These are phyloP conservation scores for Galeopsomyia nigrocyanea DNA, from an alignment of 2,888 invertebrate genomes.

Conservation along the genomic window DNA sequence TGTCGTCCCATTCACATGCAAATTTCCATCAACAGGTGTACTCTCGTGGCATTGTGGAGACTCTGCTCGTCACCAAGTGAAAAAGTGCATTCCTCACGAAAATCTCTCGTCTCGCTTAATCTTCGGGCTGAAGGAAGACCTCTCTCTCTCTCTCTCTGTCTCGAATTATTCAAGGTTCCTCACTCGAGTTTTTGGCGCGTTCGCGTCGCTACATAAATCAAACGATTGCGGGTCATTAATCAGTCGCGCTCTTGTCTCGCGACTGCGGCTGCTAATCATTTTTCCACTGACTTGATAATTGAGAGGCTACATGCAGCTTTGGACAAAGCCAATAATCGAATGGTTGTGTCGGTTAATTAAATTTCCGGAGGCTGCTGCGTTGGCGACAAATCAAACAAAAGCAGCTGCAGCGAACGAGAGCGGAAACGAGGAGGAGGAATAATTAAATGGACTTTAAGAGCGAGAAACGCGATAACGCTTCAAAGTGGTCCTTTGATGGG, in stretches of 20 bases:
- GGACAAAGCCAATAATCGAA: too few relatives aligned
- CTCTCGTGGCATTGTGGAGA: slow-evolving; percentile 47
- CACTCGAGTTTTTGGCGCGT: neutral
- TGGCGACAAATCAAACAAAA: slow-evolving; percentile 21
- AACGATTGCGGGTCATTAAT: slow-evolving; percentile 25
- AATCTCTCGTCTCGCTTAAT: slow-evolving; percentile 35
- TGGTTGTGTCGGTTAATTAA: slow-evolving; percentile 18
- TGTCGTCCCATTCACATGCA: slow-evolving; percentile 62
- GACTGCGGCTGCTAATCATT: too few relatives aligned
- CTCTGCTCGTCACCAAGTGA: slow-evolving; percentile 34
- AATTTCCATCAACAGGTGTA: slow-evolving; percentile 64
- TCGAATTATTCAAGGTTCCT: slow-evolving; percentile 30
- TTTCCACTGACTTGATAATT: too few relatives aligned
- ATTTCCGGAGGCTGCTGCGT: slow-evolving; percentile 13
- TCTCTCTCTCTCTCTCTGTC: too few relatives aligned
- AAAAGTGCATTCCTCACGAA: slow-evolving; percentile 39
- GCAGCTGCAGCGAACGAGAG: too few relatives aligned
- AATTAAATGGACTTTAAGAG: slow-evolving; percentile 43
- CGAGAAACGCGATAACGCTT: slow-evolving; percentile 48
- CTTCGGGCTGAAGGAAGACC: slow-evolving; percentile 18
- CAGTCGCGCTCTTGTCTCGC: neutral
- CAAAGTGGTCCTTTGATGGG: slow-evolving; percentile 49
- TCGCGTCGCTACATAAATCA: neutral
- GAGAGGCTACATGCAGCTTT: too few relatives aligned
- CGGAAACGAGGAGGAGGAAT: neutral